These are phyloP conservation scores for Cactoblastis cactorum DNA, from an alignment of 2,888 invertebrate species.

Conservation along the genomic window DNA sequence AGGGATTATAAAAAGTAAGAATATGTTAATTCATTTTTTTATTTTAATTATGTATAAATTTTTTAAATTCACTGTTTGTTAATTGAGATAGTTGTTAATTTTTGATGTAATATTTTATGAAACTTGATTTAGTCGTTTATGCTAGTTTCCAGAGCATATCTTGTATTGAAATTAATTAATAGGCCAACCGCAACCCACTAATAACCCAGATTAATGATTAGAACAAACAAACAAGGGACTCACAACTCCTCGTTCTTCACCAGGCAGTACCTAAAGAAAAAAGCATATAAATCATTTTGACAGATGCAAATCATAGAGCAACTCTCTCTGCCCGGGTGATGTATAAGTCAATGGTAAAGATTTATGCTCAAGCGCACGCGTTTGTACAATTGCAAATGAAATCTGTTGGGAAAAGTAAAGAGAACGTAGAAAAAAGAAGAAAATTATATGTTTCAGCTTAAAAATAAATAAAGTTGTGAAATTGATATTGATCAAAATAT, in stretches of 20 bases:
- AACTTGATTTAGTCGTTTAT: no score
- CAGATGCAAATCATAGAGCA: conserved; percentile 37
- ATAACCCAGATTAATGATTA: conserved; percentile 28
- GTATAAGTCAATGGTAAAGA: conserved; percentile 35
- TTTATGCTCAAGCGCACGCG: conserved; percentile 27
- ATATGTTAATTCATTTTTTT: no score
- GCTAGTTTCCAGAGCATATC: no score
- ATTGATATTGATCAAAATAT: no score
- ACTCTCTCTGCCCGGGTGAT: conserved; percentile 41
- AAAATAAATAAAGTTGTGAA: no score
- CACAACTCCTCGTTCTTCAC: conserved; percentile 44
- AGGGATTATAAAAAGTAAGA: no score
- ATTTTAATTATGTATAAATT: no score
- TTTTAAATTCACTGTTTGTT: no score
- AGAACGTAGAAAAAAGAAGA: not conserved
- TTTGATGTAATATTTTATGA: no score
- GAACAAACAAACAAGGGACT: conserved; percentile 41
- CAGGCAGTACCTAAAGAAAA: conserved; percentile 53
- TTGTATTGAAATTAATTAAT: not conserved
- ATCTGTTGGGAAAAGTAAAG: conserved; percentile 3
- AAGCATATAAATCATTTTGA: conserved; percentile 26
- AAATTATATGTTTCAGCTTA: no score
- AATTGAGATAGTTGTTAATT: no score
- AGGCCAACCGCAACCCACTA: not conserved
- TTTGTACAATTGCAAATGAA: conserved; percentile 26